Conservation (phyloP, 2,797 vertebrate species). For the Percopsis omiscomaycus region DNA sequence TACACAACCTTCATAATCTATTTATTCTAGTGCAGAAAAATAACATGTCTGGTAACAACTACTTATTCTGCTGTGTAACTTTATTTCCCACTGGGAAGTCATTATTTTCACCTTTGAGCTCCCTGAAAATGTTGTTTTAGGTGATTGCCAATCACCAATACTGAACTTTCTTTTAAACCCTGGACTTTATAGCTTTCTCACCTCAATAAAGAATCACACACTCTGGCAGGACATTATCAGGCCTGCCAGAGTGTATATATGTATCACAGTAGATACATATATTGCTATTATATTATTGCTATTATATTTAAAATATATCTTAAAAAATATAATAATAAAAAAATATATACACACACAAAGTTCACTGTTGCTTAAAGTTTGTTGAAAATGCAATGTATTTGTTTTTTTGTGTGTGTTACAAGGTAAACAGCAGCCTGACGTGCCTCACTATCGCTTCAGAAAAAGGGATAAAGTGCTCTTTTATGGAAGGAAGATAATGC, state of each 20-base stretch:
- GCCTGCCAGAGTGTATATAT: no score
- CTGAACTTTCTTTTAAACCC: no score
- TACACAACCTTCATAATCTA: neutral
- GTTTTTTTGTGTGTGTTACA: slow-evolving; percentile 16
- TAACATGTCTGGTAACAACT: neutral
- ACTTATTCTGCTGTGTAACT: neutral
- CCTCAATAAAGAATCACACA: no score
- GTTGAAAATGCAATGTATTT: neutral
- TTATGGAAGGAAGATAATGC: slow-evolving; percentile 95
- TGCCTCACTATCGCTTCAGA: slow-evolving; percentile 89
- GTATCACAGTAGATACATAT: no score
- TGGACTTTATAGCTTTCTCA: no score
- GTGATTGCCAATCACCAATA: no score
- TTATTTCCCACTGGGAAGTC: neutral
- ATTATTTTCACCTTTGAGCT: neutral
- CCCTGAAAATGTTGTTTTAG: neutral
- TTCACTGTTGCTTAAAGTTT: neutral
- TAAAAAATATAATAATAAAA: no score
- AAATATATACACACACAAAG: neutral
- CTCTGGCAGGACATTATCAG: no score
- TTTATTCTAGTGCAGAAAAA: neutral
- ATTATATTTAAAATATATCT: no score
- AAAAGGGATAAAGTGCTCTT: slow-evolving; percentile 95
- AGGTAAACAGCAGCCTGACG: slow-evolving; percentile 75
- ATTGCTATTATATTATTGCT: no score